phyloP scores from a whole-genome alignment of 1,140 invertebrate species.

The Anoplophora glabripennis region DNA sequence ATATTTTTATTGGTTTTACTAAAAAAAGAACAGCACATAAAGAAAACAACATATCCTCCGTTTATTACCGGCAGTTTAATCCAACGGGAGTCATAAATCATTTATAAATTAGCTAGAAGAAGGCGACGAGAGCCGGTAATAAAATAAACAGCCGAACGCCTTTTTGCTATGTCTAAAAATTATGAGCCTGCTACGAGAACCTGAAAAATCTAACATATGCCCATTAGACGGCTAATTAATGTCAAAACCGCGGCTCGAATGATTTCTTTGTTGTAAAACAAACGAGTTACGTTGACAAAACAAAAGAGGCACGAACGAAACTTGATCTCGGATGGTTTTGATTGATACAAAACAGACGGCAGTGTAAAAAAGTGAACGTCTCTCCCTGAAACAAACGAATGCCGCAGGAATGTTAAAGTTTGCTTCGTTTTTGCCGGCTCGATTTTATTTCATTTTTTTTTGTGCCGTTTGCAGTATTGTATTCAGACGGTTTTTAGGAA shows the following conservation, averaged over 20 bases:
- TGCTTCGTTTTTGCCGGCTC: conserved; percentile 33
- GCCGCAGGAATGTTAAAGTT: conserved; percentile 39
- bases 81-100: background rate
- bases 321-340: conserved; percentile 33
- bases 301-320: conserved; percentile 29
- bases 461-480: conserved; percentile 35
- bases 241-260: conserved; percentile 40
- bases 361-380: conserved; percentile 38
- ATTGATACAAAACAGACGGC: conserved; percentile 46
- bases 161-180: conserved; percentile 12
- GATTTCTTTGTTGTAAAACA: conserved; percentile 41
- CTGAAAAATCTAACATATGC: conserved; percentile 42
- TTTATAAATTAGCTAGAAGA: background rate
- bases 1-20: too few species aligned
- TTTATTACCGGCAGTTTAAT: background rate
- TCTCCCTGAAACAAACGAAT: conserved; percentile 38
- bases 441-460: conserved; percentile 33
- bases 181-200: conserved; percentile 17
- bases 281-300: conserved; percentile 26
- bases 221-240: conserved; percentile 43
- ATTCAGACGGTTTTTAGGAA: conserved; percentile 39
- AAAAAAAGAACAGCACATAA: too few species aligned
- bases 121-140: conserved; percentile 1
- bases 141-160: conserved; percentile 11
- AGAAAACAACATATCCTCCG: too few species aligned